Percentiles rank a stretch among this genome's conserved stretches.
These are phyloP conservation scores for Eledona agricola DNA, from an alignment of 2,888 invertebrate genomes.

Conservation along the genomic window DNA sequence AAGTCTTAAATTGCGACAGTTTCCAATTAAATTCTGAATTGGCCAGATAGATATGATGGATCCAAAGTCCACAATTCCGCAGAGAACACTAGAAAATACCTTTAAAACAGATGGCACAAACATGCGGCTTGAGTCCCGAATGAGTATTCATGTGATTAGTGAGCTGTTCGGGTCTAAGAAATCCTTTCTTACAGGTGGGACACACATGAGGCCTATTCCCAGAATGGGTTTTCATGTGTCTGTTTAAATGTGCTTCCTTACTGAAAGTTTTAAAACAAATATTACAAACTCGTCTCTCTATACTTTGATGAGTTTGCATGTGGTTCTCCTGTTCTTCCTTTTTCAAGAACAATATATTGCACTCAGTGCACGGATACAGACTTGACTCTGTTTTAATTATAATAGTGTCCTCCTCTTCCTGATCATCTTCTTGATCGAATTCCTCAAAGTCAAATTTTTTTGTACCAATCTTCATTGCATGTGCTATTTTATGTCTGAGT, in stretches of 20 bases:
- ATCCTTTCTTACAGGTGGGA: conserved; percentile 67
- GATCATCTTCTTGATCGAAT: conserved; percentile 37
- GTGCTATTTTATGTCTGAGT: conserved; percentile 55
- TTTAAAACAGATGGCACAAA: conserved; percentile 69
- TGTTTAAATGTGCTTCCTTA: conserved; percentile 65
- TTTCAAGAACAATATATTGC: conserved; percentile 43
- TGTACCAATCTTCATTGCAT: conserved; percentile 54
- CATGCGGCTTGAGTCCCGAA: conserved; percentile 66
- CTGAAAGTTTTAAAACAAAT: conserved; percentile 66
- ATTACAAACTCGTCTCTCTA: conserved; percentile 57
- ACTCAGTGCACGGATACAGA: conserved; percentile 43
- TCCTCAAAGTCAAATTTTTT: conserved; percentile 41
- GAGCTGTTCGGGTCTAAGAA: conserved; percentile 67
- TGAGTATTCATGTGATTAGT: conserved; percentile 69
- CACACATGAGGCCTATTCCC: conserved; percentile 66
- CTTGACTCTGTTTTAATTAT: conserved; percentile 42
- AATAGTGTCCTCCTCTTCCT: conserved; percentile 21
- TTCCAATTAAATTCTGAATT: too few species aligned
- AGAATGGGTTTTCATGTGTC: conserved; percentile 66
- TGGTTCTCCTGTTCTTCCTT: conserved; percentile 47
- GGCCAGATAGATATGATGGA: too few species aligned
- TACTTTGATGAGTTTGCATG: conserved; percentile 35
- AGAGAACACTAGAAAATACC: conserved; percentile 47
- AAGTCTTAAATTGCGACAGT: too few species aligned
- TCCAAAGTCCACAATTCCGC: neutral